Base-by-base conservation (phyloP, 2,113 vertebrate genomes). In the Brachypteracias leptosomus region DNA sequence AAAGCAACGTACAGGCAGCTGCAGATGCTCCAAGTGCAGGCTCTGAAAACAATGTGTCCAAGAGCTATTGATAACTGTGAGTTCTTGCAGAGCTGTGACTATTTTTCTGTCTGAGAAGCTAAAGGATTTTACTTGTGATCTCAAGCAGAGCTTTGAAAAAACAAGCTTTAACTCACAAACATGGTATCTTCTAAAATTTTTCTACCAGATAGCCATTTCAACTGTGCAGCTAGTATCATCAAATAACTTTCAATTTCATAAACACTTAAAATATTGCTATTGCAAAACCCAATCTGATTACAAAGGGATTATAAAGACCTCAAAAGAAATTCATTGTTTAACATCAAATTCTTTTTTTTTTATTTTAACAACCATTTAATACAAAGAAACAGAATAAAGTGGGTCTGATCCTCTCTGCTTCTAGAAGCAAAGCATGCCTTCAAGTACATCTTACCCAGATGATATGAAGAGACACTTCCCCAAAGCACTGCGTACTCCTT, bases 351-450 rank as follows among this genome's bases (percentile, higher is more conserved):
- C 16, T 21, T 11, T 36, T 61, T 13, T 49, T 16, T 7, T 38
- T 40, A 7, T 16, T 67, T 36, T 16, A 76, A 71, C 70, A 90
- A 49, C 42, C 13, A 35, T 47, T 74, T 85, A 91, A 88, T 83
- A 78, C 59, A 90, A 66, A 87, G 28, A 81, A 95, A 47, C 19
- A 85, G 67, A 87, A 85, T 62, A 88, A 62, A 63, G 29, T 28
- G 31, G 7, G 7, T 76, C 26, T 46, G 47, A 88, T 70, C n/a
- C 51, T 40, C 18, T 66, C 20, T 33, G 35, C 51, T 76, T 91
- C 36, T 55, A 88, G 51, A 82, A 93, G 46, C 20, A 71, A 85
- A 85, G n/a, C 25, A 46, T 28, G 28, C 29, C 26, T 88, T 75
- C 1, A 2, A 85, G 33, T 44, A 63, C 38, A 66, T 51, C 36